phyloP scores from a whole-genome alignment of 1,140 invertebrate species.

The Riptortus pedestris region DNA sequence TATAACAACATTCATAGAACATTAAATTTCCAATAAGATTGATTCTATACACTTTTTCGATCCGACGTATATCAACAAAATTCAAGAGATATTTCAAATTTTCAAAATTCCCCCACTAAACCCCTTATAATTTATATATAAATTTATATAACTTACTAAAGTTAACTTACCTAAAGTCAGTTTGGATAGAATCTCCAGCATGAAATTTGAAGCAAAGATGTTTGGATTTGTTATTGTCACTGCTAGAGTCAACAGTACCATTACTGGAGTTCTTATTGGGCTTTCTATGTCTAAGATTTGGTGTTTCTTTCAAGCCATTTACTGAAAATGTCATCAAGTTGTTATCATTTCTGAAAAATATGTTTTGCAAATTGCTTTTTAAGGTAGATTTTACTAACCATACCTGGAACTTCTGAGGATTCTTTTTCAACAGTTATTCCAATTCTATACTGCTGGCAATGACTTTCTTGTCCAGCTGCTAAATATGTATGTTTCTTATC shows the following conservation, averaged over 20 bases:
- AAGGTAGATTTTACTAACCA: too few species aligned
- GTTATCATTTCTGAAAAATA: neutral
- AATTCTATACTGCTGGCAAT: conserved; percentile 79
- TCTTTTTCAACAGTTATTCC: conserved; percentile 29
- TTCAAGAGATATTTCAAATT: too few species aligned
- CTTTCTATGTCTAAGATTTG: conserved; percentile 29
- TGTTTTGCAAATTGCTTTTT: too few species aligned
- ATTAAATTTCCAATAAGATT: too few species aligned
- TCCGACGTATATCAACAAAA: too few species aligned
- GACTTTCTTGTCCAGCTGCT: conserved; percentile 82
- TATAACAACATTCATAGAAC: too few species aligned
- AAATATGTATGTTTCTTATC: conserved; percentile 60
- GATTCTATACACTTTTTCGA: too few species aligned
- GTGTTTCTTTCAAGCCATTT: conserved; percentile 20
- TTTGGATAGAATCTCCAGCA: conserved; percentile 65
- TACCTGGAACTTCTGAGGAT: neutral
- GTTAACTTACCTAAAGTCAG: conserved; percentile 56
- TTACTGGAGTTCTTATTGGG: conserved; percentile 38
- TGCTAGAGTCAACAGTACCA: conserved; percentile 36
- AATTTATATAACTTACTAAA: too few species aligned
- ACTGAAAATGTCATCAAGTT: conserved; percentile 11
- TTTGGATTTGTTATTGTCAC: conserved; percentile 39
- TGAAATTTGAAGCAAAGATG: conserved; percentile 57
- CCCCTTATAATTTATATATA: too few species aligned
- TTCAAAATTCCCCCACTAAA: too few species aligned